Evolutionary conservation across 2,113 vertebrate genomes (phyloP).

Genomic region (Arenaria interpres): DNA sequence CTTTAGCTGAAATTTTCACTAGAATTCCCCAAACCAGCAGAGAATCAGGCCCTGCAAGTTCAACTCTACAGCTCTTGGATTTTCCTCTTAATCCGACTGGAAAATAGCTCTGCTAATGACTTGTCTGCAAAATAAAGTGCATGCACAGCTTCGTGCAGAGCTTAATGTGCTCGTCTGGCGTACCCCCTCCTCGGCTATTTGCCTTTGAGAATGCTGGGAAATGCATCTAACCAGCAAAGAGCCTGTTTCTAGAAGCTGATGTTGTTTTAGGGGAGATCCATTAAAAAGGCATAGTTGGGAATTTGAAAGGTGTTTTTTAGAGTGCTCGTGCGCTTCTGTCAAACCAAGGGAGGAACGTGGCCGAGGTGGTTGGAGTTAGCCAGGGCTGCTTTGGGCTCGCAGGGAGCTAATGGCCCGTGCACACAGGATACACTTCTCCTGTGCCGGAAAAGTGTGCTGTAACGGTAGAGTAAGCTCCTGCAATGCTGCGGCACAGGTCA

Average conservation of each 20-base stretch:
- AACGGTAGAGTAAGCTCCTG: background rate
- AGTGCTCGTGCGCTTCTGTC: background rate
- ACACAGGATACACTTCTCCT: accelerated
- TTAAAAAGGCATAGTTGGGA: background rate
- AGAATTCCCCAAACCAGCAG: background rate
- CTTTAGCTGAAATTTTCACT: background rate
- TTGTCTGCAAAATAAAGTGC: background rate
- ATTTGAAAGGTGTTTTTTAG: background rate
- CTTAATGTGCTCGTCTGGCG: background rate
- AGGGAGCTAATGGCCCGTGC: background rate
- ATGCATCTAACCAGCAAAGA: background rate
- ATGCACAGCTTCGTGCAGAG: background rate
- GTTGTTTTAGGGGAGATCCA: background rate
- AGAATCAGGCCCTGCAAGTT: background rate
- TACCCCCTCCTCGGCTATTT: background rate
- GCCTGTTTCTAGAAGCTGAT: background rate
- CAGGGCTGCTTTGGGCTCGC: accelerated
- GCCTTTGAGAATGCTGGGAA: background rate
- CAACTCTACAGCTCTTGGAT: background rate
- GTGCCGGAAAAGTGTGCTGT: accelerated
- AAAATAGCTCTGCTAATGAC: constrained; percentile 25
- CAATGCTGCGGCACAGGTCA: background rate
- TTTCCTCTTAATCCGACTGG: constrained; percentile 1
- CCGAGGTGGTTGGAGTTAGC: background rate
- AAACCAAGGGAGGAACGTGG: accelerated